Conservation (phyloP, 1,140 invertebrate species). For the Drosophila tristis region DNA sequence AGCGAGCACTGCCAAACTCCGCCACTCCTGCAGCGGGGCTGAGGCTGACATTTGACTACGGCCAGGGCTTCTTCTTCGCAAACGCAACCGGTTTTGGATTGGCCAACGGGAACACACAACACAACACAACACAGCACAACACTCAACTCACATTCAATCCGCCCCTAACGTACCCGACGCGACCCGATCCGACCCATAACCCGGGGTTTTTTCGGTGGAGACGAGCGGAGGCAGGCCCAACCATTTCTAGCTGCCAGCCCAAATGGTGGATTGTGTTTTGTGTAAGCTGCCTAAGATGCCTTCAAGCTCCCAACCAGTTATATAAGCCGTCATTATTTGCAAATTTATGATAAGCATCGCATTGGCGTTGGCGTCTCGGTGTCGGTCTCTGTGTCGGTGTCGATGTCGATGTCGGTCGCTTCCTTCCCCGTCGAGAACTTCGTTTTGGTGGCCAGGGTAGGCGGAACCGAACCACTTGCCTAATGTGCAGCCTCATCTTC, state of each 20-base stretch:
- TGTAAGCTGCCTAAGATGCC: constrained; percentile 8
- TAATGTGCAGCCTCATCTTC: constrained; percentile 38
- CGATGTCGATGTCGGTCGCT: not conserved
- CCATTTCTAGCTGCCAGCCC: constrained; percentile 22
- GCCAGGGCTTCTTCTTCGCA: constrained; percentile 12
- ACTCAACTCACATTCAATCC: no score
- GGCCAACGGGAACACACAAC: constrained; percentile 14
- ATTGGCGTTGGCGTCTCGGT: not conserved
- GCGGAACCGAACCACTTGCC: constrained; percentile 59
- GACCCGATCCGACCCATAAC: no score
- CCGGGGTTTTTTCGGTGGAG: no score
- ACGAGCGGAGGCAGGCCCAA: no score
- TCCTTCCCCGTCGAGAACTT: constrained; percentile 38
- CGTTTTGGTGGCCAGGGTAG: constrained; percentile 15
- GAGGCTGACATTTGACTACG: constrained; percentile 27
- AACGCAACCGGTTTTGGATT: constrained; percentile 21
- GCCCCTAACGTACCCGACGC: no score
- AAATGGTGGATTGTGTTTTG: not conserved
- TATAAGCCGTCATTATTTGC: constrained; percentile 67
- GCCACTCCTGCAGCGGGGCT: not conserved
- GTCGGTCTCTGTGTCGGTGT: not conserved
- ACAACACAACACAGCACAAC: no score
- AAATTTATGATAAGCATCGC: constrained; percentile 60
- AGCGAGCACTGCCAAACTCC: not conserved
- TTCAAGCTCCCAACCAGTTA: constrained; percentile 40